Conservation (phyloP, 2,888 invertebrate genomes). For the Tricholauxania praeusta region DNA sequence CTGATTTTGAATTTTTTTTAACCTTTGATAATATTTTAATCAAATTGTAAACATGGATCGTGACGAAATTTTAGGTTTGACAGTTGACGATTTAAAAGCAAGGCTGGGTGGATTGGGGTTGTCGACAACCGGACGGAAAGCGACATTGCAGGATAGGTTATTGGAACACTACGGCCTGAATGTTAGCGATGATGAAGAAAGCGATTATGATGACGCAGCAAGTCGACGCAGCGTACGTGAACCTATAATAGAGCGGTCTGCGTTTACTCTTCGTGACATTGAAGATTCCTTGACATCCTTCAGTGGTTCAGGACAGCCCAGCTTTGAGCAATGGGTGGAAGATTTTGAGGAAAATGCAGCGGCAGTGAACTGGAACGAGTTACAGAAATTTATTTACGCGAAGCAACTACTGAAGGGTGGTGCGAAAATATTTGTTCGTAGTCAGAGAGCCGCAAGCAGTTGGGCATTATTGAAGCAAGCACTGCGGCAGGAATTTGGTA, state of each 20-base stretch:
- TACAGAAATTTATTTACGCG: constrained; percentile 30
- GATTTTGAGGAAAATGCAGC: constrained; percentile 30
- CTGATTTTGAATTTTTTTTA: too few relatives aligned
- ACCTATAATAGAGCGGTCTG: constrained; percentile 11
- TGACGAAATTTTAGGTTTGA: not conserved
- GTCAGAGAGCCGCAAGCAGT: constrained; percentile 11
- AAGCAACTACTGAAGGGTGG: constrained; percentile 31
- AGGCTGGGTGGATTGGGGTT: too few relatives aligned
- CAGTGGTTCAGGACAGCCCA: constrained; percentile 27
- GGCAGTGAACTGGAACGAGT: constrained; percentile 27
- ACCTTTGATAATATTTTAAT: too few relatives aligned
- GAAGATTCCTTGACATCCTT: constrained; percentile 17
- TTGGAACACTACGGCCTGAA: not conserved
- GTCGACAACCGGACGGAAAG: too few relatives aligned
- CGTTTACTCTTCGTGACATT: constrained; percentile 32
- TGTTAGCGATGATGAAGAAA: too few relatives aligned
- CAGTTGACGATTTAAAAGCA: not conserved
- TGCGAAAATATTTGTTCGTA: constrained; percentile 31
- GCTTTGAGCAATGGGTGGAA: constrained; percentile 21
- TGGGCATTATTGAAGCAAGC: constrained; percentile 29
- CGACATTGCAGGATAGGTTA: too few relatives aligned
- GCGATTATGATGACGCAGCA: too few relatives aligned
- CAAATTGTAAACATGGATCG: not conserved
- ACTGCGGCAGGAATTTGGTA: constrained; percentile 30
- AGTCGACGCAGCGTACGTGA: constrained; percentile 5